These are phyloP conservation scores for Tryphoninae sp. DNA, from an alignment of 2,888 invertebrate species.

Conservation along the genomic window DNA sequence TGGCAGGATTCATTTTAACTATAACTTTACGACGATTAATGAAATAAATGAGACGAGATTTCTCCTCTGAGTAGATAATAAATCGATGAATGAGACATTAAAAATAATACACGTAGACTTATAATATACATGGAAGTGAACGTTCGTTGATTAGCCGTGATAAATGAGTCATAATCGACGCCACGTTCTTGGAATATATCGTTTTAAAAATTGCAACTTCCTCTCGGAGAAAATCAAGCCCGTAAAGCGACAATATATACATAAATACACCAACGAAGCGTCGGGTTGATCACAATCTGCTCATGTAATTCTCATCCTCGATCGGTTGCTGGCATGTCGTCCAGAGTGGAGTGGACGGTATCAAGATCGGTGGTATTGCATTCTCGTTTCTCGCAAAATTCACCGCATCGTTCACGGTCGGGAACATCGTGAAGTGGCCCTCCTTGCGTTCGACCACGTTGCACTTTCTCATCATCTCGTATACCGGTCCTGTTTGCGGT, in stretches of 20 bases:
- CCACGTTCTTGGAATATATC: background rate
- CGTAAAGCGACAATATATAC: background rate
- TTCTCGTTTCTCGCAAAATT: conserved; percentile 75
- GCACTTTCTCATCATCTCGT: conserved; percentile 86
- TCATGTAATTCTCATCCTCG: conserved; percentile 69
- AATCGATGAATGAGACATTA: background rate
- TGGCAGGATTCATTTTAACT: conserved; percentile 36
- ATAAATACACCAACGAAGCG: background rate
- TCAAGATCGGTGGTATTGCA: conserved; percentile 65
- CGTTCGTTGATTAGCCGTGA: background rate
- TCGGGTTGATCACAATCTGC: conserved; percentile 66
- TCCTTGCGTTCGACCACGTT: conserved; percentile 83
- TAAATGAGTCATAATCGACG: background rate
- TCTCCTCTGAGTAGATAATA: conserved; percentile 2
- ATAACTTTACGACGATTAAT: conserved; percentile 16
- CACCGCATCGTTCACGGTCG: conserved; percentile 88
- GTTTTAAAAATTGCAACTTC: conserved; percentile 9
- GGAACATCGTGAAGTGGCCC: conserved; percentile 85
- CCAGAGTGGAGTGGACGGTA: conserved; percentile 69
- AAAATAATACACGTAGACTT: background rate
- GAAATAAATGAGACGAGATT: conserved; percentile 27
- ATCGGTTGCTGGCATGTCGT: conserved; percentile 64
- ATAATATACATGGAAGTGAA: background rate
- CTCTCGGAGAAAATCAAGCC: conserved; percentile 7
- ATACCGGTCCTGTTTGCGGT: conserved; percentile 83